Percentiles rank a stretch among this genome's conserved stretches.
phyloP scores from a whole-genome alignment of 2,113 vertebrate species.

The Sakesphorus luctuosus region DNA sequence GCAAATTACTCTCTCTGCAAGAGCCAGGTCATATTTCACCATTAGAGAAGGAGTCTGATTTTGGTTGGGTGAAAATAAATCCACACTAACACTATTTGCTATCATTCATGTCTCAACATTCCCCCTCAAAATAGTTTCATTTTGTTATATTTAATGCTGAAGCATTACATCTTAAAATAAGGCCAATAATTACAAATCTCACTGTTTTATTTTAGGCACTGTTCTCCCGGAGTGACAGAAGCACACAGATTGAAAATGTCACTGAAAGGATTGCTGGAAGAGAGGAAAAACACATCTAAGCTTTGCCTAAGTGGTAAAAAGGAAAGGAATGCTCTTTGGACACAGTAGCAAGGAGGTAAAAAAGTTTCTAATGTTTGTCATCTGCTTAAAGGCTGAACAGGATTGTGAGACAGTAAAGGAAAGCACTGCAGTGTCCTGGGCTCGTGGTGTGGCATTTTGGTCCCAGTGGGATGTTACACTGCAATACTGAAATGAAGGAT shows the following conservation, averaged over 20 bases:
- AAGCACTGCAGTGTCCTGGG: background rate
- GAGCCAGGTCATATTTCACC: slow-evolving; percentile 58
- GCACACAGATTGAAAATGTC: slow-evolving; percentile 22
- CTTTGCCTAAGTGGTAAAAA: slow-evolving; percentile 7
- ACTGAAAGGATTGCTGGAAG: slow-evolving; percentile 24
- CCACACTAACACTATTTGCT: slow-evolving; percentile 8
- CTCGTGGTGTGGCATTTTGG: background rate
- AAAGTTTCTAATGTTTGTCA: background rate
- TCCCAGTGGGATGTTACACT: background rate
- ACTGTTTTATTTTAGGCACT: slow-evolving; percentile 43
- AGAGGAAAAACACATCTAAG: slow-evolving; percentile 13
- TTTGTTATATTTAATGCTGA: slow-evolving; percentile 32
- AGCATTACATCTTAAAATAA: slow-evolving; percentile 50
- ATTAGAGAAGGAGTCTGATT: slow-evolving; percentile 36
- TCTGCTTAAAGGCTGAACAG: background rate
- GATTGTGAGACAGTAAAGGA: background rate
- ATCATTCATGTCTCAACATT: slow-evolving; percentile 39
- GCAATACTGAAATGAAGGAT: slow-evolving; percentile 9
- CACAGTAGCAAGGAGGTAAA: background rate
- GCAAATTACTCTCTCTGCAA: slow-evolving; percentile 46
- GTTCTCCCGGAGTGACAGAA: slow-evolving; percentile 33
- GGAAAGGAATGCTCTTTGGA: background rate
- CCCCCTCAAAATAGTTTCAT: slow-evolving; percentile 47
- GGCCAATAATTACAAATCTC: slow-evolving; percentile 44
- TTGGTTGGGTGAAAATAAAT: slow-evolving; percentile 53